Evolutionary conservation across 2,113 vertebrate species (phyloP), one percentile per base, ranked within the genome.

Genomic region (Corythornis madagascariensis): DNA sequence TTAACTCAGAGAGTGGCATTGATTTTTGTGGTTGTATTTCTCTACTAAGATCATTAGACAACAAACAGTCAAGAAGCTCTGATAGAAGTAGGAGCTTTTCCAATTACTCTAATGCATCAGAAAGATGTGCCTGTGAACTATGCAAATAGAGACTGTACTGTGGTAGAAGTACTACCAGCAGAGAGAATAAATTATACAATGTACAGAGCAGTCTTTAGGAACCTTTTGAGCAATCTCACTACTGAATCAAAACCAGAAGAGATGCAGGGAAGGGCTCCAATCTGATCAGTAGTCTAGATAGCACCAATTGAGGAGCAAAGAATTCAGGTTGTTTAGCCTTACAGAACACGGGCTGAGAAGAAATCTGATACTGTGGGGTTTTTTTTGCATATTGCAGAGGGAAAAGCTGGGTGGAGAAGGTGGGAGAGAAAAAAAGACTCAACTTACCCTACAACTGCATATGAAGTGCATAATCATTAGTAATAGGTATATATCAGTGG

Each of bases 221-320:
- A 50, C 7, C 33, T 43, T 48, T 40, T 26, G 25, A 72, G 29
- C 43, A 67, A 57, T 0, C 11, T 64, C 50, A 29, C 22, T 9
- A 6, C 9, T 24, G 24, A 77, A 86, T 79, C 29, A 78, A 57
- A 57, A 25, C 12, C 0, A 0, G 15, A 59, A 50, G 4, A 87
- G 31, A 59, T 13, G 11, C 42, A 92, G 38, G 35, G 24, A 88
- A 82, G 18, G 42, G 22, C 20, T 88, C 45, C 13, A 50, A 40
- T 26, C 17, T 4, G 5, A 53, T 4, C 16, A 25, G 1, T 43
- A 59, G 15, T 9, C 60, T 63, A 43, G 33, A 83, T 65, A 38
- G 63, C 5, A 31, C 11, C 1, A 1, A 43, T 0, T 9, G n/a
- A 38, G 72, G 69, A 75, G 13, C 7, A 50, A 77, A 29, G 29